These are phyloP conservation scores for Menidia menidia DNA, from an alignment of 2,797 vertebrate genomes.

Conservation along the genomic window DNA sequence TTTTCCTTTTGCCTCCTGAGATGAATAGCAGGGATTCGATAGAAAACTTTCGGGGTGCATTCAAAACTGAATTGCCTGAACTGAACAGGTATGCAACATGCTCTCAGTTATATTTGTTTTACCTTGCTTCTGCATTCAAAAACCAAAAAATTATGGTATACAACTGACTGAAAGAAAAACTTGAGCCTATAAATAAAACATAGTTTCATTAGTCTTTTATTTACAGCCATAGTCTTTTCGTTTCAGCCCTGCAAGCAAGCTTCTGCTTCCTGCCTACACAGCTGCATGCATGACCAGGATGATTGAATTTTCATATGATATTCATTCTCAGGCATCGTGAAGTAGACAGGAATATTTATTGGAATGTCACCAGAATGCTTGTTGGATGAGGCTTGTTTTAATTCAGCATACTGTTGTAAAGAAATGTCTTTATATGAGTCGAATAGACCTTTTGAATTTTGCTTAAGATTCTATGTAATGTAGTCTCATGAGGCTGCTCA, in stretches of 20 bases:
- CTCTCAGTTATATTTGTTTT: neutral
- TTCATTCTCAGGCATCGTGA: neutral
- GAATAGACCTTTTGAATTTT: conserved; percentile 43
- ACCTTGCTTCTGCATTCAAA: neutral
- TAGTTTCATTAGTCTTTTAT: neutral
- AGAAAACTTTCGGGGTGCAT: neutral
- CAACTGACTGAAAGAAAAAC: neutral
- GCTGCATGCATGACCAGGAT: neutral
- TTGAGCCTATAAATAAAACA: neutral
- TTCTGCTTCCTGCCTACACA: neutral
- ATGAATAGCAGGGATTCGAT: neutral
- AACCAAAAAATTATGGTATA: neutral
- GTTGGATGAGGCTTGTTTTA: neutral
- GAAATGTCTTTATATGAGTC: neutral
- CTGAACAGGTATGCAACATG: neutral
- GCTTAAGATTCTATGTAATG: conserved; percentile 35
- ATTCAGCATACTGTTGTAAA: neutral
- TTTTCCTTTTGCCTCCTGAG: neutral
- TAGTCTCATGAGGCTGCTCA: conserved; percentile 47
- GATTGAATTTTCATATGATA: neutral
- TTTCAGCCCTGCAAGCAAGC: neutral
- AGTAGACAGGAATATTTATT: neutral
- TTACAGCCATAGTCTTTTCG: neutral
- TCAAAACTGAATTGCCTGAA: neutral
- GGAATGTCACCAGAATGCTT: neutral